Base-by-base conservation (phyloP, 2,113 vertebrate species). In the Podarcis muralis region DNA sequence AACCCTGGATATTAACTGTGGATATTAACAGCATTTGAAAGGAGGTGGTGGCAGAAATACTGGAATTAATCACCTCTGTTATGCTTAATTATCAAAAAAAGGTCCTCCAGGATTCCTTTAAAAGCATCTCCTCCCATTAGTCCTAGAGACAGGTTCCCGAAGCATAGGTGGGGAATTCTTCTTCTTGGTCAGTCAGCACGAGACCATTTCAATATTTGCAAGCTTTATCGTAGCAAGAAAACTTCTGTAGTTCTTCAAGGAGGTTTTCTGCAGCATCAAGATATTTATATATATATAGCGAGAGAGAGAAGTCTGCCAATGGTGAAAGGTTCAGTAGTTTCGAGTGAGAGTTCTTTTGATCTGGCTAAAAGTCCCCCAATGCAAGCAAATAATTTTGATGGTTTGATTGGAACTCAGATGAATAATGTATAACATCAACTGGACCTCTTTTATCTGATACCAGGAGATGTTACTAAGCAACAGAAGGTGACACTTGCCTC, bases 391-490 rank as follows among this genome's bases (percentile, higher is more conserved):
- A 96, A 92, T 97, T 97, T 96, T 95, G 95, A 96, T 97, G 95
- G 93, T 97, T 96, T 96, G 96, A 97, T 97, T 95, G 95, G 94
- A 95, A 96, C 83, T 78, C 92, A 89, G 89, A 97, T 97, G 96
- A 97, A 97, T 97, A 97, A 97, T 96, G 94, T 92, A 97, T 96
- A 96, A 95, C 85, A 71, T 96, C 94, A 95, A 94, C 93, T 96
- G 96, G 96, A 97, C 96, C 96, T 96, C 94, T 95, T 97, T 97
- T 96, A 96, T 96, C 96, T 95, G 95, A 97, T 97, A 96, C 16
- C 87, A 97, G 95, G 96, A 93, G 94, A 94, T 66, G 96, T 98
- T 97, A 97, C 97, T 96, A 97, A 96, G 97, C 97, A 98, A 98
- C 97, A 78, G 93, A 96, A 96, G 95, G 96, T 97, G 96, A 97